Evolutionary conservation across 2,113 vertebrate species (phyloP).

Genomic region (Oreochromis tanganicae): DNA sequence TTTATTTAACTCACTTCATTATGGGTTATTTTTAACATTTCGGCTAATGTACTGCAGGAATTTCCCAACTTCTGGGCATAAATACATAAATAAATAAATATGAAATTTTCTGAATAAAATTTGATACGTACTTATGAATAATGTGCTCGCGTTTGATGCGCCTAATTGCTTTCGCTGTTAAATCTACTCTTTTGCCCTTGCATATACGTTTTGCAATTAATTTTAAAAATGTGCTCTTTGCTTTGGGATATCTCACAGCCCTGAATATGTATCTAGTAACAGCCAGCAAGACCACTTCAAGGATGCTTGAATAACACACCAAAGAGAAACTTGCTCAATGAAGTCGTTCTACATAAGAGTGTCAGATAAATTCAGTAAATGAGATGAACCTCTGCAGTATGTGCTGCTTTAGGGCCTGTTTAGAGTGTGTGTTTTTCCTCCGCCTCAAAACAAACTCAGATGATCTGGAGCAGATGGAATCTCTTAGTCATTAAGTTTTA

Average conservation of each 20-base stretch:
- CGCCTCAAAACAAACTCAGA: constrained; percentile 38
- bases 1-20: neutral
- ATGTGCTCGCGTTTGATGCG: neutral
- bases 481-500: constrained; percentile 47
- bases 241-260: neutral
- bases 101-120: neutral
- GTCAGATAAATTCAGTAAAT: constrained; percentile 8
- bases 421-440: constrained; percentile 26
- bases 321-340: neutral
- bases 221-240: neutral
- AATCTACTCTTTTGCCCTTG: neutral
- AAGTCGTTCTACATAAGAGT: neutral
- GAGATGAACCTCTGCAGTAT: neutral
- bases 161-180: neutral
- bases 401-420: constrained; percentile 20
- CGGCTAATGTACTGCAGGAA: neutral
- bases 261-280: neutral
- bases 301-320: neutral
- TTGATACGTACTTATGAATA: neutral
- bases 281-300: neutral
- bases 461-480: constrained; percentile 48
- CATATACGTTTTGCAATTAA: neutral
- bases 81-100: fast-evolving
- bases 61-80: neutral
- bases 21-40: neutral